Conservation (phyloP, 2,113 vertebrate genomes). For the Cepphus grylle region DNA sequence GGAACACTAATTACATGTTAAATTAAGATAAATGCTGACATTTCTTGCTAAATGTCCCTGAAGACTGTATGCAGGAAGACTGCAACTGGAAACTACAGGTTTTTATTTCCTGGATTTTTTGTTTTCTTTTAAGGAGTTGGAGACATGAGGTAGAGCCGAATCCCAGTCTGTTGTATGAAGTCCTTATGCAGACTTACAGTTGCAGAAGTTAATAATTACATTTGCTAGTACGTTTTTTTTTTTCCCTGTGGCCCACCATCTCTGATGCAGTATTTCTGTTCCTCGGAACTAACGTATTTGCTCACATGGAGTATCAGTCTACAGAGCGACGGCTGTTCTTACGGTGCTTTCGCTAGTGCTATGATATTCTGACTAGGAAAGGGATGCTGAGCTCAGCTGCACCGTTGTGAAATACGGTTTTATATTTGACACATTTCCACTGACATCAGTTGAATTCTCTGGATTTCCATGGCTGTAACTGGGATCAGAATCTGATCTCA, state of each 20-base stretch:
- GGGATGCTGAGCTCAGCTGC: neutral
- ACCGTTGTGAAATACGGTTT: neutral
- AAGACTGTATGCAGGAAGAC: neutral
- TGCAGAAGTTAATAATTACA: neutral
- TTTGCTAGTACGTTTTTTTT: neutral
- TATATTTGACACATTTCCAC: neutral
- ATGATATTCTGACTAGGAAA: neutral
- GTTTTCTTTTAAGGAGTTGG: neutral
- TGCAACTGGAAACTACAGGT: neutral
- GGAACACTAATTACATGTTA: neutral
- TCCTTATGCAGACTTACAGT: neutral
- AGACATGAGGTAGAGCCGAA: neutral
- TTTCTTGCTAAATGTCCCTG: neutral
- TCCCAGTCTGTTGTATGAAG: neutral
- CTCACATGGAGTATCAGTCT: neutral
- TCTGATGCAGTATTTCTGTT: neutral
- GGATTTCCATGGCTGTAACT: neutral
- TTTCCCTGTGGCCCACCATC: neutral
- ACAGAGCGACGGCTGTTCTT: neutral
- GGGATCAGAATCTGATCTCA: neutral
- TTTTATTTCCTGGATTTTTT: neutral
- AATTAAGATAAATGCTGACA: neutral
- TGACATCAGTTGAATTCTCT: neutral
- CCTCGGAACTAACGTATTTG: neutral
- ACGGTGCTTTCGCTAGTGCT: neutral